Evolutionary conservation across 2,888 invertebrate genomes (phyloP).

Genomic region (Chaetogeoica ovagalla): DNA sequence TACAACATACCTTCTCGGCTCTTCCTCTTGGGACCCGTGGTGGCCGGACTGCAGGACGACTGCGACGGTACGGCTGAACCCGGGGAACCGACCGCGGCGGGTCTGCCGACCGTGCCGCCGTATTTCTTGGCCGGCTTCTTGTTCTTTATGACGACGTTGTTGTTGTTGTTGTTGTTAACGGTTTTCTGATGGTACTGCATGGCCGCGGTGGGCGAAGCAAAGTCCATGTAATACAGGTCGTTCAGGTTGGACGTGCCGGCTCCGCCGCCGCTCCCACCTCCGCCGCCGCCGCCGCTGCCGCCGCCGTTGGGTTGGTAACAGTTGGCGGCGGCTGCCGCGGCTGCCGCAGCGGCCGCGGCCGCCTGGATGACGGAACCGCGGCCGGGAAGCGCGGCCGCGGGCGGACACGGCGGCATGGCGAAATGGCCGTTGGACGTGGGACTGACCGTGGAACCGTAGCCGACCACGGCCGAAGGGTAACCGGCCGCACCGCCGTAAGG

Average conservation of each 20-base stretch:
- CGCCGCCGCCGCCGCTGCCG: slow-evolving; percentile 13
- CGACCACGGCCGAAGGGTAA: background rate
- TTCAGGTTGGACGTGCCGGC: slow-evolving; percentile 27
- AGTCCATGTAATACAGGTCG: slow-evolving; percentile 45
- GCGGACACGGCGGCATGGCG: slow-evolving; percentile 49
- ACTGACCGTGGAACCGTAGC: slow-evolving; percentile 40
- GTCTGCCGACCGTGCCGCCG: slow-evolving; percentile 51
- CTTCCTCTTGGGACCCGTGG: slow-evolving; percentile 80
- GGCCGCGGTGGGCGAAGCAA: slow-evolving; percentile 19
- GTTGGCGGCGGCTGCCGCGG: slow-evolving; percentile 12
- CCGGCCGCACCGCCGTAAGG: slow-evolving; percentile 18
- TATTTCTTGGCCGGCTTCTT: slow-evolving; percentile 46
- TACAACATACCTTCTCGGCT: slow-evolving; percentile 73
- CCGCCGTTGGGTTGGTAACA: slow-evolving; percentile 49
- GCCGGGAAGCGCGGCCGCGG: slow-evolving; percentile 28
- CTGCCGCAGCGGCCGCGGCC: slow-evolving; percentile 16
- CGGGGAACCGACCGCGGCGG: slow-evolving; percentile 59
- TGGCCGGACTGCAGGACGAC: slow-evolving; percentile 61
- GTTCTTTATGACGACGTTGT: background rate
- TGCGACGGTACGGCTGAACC: slow-evolving; percentile 61
- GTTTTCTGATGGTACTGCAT: slow-evolving; percentile 36
- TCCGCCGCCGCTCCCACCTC: slow-evolving; percentile 23
- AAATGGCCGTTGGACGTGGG: slow-evolving; percentile 43
- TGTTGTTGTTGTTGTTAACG: slow-evolving; percentile 10
- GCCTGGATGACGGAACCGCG: slow-evolving; percentile 47